Conservation (phyloP, 2,113 vertebrate species). For the Hypomesus transpacificus region DNA sequence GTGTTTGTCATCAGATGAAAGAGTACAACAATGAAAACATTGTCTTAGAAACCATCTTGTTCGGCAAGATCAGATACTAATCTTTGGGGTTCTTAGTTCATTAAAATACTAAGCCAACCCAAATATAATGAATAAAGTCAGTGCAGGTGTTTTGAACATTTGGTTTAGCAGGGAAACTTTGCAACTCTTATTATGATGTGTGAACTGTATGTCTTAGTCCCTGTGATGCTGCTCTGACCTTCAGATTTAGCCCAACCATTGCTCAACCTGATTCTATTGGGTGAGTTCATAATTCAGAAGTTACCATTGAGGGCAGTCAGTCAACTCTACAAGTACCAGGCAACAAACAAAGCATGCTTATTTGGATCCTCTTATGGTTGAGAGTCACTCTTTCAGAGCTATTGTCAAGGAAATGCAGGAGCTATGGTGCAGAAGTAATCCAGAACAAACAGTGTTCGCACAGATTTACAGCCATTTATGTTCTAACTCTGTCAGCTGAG, state of each 20-base stretch:
- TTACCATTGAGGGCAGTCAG: neutral
- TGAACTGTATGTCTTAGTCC: too few species aligned
- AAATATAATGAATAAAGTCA: neutral
- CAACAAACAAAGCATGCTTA: conserved; percentile 22
- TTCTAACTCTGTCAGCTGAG: conserved; percentile 16
- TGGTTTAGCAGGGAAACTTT: neutral
- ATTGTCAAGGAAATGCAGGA: neutral
- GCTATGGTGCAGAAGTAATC: neutral
- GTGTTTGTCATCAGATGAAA: too few species aligned
- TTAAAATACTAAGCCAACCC: neutral
- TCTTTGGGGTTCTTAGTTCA: neutral
- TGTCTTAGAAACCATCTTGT: neutral
- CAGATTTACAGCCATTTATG: conserved; percentile 4
- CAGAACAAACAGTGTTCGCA: conserved; percentile 10
- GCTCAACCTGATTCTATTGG: too few species aligned
- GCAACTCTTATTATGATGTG: too few species aligned
- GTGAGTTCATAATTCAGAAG: neutral
- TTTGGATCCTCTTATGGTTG: conserved; percentile 9
- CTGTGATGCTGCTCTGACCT: too few species aligned
- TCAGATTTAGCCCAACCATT: too few species aligned
- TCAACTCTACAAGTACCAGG: neutral
- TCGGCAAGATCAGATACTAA: conserved; percentile 13
- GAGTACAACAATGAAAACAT: too few species aligned
- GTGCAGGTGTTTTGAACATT: neutral
- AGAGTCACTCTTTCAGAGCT: conserved; percentile 7